Base-by-base conservation (phyloP, 2,113 vertebrate genomes). In the Rhizomys pruinosus region DNA sequence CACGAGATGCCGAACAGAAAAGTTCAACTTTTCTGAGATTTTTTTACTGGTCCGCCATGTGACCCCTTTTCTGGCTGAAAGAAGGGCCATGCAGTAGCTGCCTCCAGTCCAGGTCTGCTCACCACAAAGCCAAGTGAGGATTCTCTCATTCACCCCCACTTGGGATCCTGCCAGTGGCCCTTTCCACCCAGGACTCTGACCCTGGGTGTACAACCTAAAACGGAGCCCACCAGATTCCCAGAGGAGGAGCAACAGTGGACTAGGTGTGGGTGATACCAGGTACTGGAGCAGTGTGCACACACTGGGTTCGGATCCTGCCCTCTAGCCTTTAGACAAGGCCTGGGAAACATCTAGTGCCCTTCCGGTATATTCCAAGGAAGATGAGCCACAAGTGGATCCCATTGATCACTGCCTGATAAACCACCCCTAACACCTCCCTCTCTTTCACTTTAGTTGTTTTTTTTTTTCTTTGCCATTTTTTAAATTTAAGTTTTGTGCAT, bases 231-330 rank as follows among this genome's bases (percentile, higher is more conserved):
- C 27, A 44, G 57, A 57, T 32, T 11, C 20, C 22, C 20, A 59
- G 15, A 64, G 27, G 20, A 81, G n/a, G 2, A 32, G 39, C 66
- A 29, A 57, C n/a, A 11, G 32, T 32, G 47, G 69, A 0, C 69
- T 52, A n/a, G 25, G 55, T 32, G 10, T 59, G 37, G 77, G 10
- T 1, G 17, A 39, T 5, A 4, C 23, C 11, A 16, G n/a, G 34
- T 11, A n/a, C 68, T 42, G 27, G 22, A 2, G 13, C 71, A 1
- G 0, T 8, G 8, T 47, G 16, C 11, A 12, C 17, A n/a, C 5
- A 34, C 16, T 57, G 9, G 29, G 32, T 39, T 68, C 68, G 47
- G 44, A 68, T 68, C 57, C 74, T 80, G 63, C n/a, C 23, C 44
- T 72, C 25, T 16, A n/a, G 27, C 3, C 52, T 52, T 29, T 52